Conservation (phyloP, 2,113 vertebrate species). For the Regulus satrapa region DNA sequence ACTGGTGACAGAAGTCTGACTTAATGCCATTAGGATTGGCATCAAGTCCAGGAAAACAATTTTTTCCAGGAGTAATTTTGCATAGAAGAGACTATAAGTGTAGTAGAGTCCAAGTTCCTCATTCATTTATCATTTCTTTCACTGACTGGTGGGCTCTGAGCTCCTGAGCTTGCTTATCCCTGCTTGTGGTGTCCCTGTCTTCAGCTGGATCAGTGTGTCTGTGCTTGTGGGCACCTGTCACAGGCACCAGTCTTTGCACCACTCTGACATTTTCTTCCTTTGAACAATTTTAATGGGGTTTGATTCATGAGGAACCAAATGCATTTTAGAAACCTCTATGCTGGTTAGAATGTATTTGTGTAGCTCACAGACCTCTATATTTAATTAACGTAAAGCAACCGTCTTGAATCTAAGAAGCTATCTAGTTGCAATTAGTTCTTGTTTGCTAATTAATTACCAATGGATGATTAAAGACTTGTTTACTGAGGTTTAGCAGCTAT, state of each 20-base stretch:
- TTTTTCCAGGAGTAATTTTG: background rate
- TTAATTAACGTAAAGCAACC: constrained; percentile 3
- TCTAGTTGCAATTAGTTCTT: constrained; percentile 62
- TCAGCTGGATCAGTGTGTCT: background rate
- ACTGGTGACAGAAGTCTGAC: background rate
- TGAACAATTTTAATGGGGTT: background rate
- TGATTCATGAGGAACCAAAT: background rate
- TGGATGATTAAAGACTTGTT: constrained; percentile 60
- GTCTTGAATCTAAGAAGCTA: constrained; percentile 28
- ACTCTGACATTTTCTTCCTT: background rate
- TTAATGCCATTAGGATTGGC: background rate
- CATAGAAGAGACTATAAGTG: background rate
- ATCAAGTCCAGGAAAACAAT: background rate
- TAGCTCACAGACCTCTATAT: background rate
- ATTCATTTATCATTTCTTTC: background rate
- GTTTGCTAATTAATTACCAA: constrained; percentile 65
- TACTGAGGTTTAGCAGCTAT: constrained; percentile 60
- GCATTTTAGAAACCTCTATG: background rate
- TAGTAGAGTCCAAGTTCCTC: background rate
- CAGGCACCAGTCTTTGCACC: background rate
- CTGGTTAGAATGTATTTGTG: background rate
- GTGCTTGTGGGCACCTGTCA: background rate
- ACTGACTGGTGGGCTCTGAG: background rate
- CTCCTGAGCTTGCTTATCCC: background rate
- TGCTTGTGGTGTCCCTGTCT: background rate